A percentile compares a stretch with the other conserved stretches of the same genome.
Evolutionary conservation across 2,113 vertebrate species (phyloP).

Genomic region (Cavia aperea): DNA sequence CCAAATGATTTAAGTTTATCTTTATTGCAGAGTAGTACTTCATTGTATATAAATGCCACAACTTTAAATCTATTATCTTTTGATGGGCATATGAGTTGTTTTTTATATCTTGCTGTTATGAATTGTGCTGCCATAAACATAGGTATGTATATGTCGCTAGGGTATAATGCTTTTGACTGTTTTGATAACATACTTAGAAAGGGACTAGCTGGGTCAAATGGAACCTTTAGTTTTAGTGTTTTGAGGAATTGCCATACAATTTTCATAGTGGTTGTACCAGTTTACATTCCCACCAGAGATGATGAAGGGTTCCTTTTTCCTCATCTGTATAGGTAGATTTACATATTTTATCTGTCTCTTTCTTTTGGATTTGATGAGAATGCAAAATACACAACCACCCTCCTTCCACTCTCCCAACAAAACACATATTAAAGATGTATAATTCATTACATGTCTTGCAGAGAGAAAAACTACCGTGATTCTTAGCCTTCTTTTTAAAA

Average conservation of each 20-base stretch:
- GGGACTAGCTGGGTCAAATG: neutral
- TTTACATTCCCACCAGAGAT: neutral
- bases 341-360: neutral
- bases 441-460: neutral
- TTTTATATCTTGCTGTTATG: neutral
- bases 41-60: neutral
- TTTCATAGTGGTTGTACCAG: neutral
- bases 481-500: neutral
- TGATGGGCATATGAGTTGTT: neutral
- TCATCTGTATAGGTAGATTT: neutral
- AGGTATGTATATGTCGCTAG: neutral
- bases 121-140: neutral
- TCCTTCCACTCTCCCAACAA: neutral
- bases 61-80: neutral
- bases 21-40: neutral
- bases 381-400: fast-evolving
- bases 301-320: neutral
- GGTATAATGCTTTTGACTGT: neutral
- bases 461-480: neutral
- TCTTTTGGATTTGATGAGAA: neutral
- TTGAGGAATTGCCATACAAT: neutral
- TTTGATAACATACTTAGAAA: neutral
- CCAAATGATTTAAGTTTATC: neutral
- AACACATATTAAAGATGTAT: neutral
- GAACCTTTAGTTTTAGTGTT: neutral